phyloP scores from a whole-genome alignment of 2,113 vertebrate species.

The Macaca fascicularis region DNA sequence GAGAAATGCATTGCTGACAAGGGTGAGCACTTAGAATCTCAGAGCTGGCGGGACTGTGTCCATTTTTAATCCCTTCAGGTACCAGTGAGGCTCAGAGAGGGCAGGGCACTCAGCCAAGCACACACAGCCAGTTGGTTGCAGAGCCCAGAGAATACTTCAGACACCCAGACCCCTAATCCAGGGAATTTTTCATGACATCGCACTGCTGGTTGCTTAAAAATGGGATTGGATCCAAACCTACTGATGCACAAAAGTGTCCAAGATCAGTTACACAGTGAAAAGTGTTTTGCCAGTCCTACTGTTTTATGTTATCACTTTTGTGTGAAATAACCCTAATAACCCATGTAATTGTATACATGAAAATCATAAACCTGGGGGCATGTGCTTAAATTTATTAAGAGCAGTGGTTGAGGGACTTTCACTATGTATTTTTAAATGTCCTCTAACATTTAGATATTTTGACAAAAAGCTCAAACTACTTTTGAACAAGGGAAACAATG shows the following conservation, averaged over 20 bases:
- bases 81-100: background rate
- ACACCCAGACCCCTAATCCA: background rate
- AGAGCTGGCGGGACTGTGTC: background rate
- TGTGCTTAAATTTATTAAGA: background rate
- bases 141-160: background rate
- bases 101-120: background rate
- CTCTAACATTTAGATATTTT: background rate
- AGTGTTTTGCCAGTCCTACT: conserved; percentile 23
- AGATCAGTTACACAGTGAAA: background rate
- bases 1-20: rapidly evolving
- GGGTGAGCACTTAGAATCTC: background rate
- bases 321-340: background rate
- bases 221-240: background rate
- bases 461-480: background rate
- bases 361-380: background rate
- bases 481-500: background rate
- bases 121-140: background rate
- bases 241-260: background rate
- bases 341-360: background rate
- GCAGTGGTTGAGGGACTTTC: background rate
- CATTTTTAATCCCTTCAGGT: background rate
- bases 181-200: background rate
- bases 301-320: background rate
- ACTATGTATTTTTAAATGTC: background rate
- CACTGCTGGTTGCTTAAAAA: background rate